A percentile compares a stretch with the other conserved stretches of the same genome.
Evolutionary conservation across 2,113 vertebrate species (phyloP).

Genomic region (Anhinga anhinga): DNA sequence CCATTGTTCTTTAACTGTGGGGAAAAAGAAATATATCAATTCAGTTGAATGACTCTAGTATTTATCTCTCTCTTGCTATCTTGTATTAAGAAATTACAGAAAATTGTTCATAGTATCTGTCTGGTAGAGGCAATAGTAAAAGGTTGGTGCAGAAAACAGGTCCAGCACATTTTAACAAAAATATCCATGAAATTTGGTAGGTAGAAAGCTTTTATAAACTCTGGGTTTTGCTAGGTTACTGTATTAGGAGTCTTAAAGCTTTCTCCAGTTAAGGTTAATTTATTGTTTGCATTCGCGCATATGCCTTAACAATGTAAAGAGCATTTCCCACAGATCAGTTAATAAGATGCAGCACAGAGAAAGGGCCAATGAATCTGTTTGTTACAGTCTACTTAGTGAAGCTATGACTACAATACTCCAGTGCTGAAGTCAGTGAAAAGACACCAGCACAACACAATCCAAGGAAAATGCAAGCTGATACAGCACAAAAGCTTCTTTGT

Average conservation of each 20-base stretch:
- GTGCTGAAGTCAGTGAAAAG: slow-evolving; percentile 74
- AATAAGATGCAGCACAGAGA: slow-evolving; percentile 61
- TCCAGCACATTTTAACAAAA: background rate
- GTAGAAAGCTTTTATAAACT: background rate
- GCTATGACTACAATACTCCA: slow-evolving; percentile 39
- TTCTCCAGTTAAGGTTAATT: slow-evolving; percentile 35
- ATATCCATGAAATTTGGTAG: background rate
- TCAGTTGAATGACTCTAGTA: background rate
- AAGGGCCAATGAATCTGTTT: slow-evolving; percentile 70
- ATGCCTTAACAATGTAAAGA: slow-evolving; percentile 27
- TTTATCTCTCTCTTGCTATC: background rate
- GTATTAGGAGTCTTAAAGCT: slow-evolving; percentile 18
- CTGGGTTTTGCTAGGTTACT: background rate
- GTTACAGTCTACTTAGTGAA: slow-evolving; percentile 69
- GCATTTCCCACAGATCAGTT: slow-evolving; percentile 52
- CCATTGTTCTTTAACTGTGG: background rate
- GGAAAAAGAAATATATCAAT: background rate
- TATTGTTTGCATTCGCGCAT: slow-evolving; percentile 25
- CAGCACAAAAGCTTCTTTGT: slow-evolving; percentile 73
- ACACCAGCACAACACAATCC: slow-evolving; percentile 63
- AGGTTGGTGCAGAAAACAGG: background rate
- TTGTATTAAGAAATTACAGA: background rate
- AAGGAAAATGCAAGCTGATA: slow-evolving; percentile 71
- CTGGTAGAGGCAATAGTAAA: background rate
- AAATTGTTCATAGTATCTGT: background rate